These are phyloP conservation scores for Scolanthus callimorphus DNA, from an alignment of 92 coral and sea anemone species.

Conservation along the genomic window DNA sequence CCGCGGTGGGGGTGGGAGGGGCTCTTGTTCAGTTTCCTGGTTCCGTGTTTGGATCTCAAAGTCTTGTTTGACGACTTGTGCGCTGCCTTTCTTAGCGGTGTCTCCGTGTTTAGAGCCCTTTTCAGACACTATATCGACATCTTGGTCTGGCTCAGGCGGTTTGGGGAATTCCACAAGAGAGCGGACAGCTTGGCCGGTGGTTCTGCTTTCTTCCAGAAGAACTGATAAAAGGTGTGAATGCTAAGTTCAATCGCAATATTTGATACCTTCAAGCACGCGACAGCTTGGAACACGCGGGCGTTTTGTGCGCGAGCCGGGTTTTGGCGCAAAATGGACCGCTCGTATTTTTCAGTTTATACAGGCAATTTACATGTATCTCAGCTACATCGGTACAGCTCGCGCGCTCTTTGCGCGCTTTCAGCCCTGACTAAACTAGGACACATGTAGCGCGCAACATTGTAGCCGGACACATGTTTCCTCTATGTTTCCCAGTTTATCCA, in stretches of 20 bases:
- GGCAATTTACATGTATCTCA: too few relatives aligned
- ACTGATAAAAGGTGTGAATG: slow-evolving; percentile 50
- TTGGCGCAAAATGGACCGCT: too few relatives aligned
- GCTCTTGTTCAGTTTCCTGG: slow-evolving; percentile 15
- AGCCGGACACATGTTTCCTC: too few relatives aligned
- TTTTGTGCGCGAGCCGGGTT: too few relatives aligned
- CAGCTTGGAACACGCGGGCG: neutral
- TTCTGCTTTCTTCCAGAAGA: slow-evolving; percentile 68
- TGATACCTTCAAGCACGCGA: too few relatives aligned
- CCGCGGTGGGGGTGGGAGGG: slow-evolving; percentile 41
- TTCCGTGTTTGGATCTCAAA: neutral
- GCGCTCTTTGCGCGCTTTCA: too few relatives aligned
- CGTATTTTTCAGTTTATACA: too few relatives aligned
- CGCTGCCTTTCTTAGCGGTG: slow-evolving; percentile 6
- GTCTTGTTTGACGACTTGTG: neutral
- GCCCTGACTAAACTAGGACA: too few relatives aligned
- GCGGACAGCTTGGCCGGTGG: slow-evolving; percentile 86
- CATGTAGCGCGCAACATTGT: too few relatives aligned
- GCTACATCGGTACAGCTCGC: too few relatives aligned
- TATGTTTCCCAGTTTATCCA: too few relatives aligned
- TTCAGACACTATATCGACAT: slow-evolving; percentile 60
- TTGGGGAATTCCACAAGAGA: slow-evolving; percentile 64
- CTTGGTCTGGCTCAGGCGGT: slow-evolving; percentile 48
- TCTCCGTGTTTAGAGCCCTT: slow-evolving; percentile 52
- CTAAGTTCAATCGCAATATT: too few relatives aligned